Evolutionary conservation across 2,797 vertebrate genomes (phyloP).

Genomic region (Parotocinclus haroldoi): DNA sequence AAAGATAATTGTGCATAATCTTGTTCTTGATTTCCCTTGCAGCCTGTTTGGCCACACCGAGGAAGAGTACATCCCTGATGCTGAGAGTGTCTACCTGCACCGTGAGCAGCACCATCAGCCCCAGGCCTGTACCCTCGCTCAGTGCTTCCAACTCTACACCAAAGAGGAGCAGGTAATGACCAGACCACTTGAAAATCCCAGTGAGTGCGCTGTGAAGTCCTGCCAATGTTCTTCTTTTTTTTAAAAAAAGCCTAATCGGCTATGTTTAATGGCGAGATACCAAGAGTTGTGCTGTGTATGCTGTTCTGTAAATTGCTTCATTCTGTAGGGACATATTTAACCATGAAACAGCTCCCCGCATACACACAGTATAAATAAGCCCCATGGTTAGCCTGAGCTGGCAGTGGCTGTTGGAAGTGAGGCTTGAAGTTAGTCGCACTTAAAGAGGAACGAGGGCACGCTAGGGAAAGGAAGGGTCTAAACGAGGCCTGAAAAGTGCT

Average conservation of each 20-base stretch:
- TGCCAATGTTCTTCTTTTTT: neutral
- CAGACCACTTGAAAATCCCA: neutral
- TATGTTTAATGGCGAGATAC: constrained; percentile 31
- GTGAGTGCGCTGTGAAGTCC: neutral
- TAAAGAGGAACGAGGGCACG: constrained; percentile 29
- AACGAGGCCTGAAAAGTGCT: constrained; percentile 43
- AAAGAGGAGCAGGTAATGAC: constrained; percentile 94
- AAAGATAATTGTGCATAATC: too few relatives aligned
- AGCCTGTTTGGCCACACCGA: constrained; percentile 93
- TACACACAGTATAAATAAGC: constrained; percentile 41
- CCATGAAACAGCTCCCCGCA: constrained; percentile 30
- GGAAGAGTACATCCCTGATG: constrained; percentile 95
- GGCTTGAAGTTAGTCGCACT: constrained; percentile 32
- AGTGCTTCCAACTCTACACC: constrained; percentile 99
- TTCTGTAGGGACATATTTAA: constrained; percentile 36
- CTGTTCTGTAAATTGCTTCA: constrained; percentile 53
- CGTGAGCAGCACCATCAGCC: constrained; percentile 92
- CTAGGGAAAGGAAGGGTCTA: constrained; percentile 2
- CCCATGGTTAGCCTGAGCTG: constrained; percentile 55
- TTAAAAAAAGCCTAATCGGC: constrained; percentile 5
- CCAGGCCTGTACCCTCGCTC: constrained; percentile 92
- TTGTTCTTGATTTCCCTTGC: constrained; percentile 22
- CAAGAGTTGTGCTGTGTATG: constrained; percentile 48
- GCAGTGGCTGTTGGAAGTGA: constrained; percentile 32
- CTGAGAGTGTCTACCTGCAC: constrained; percentile 94